Evolutionary conservation across 2,888 invertebrate genomes (phyloP).

Genomic region (Epirrhoe alternata): DNA sequence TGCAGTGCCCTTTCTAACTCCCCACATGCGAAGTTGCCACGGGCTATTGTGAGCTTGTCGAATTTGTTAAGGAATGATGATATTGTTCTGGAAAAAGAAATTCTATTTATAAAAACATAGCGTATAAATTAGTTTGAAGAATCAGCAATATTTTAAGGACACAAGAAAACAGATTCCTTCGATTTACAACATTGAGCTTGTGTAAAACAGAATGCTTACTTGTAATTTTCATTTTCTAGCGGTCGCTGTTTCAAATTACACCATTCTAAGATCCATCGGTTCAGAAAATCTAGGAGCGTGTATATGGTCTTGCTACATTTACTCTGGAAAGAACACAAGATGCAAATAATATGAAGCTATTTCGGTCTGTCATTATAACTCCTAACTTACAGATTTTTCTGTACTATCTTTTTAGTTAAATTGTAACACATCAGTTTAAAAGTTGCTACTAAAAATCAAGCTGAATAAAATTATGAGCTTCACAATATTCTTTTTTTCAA

Average conservation of each 20-base stretch:
- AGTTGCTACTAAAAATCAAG: too few species aligned
- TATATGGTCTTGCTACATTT: constrained; percentile 89
- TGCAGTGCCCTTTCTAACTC: constrained; percentile 91
- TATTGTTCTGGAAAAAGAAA: constrained; percentile 63
- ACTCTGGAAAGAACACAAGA: constrained; percentile 62
- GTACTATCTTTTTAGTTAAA: too few species aligned
- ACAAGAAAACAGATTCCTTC: not conserved
- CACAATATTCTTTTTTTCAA: too few species aligned
- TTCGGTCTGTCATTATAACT: not conserved
- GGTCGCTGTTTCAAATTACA: constrained; percentile 73
- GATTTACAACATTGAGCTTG: too few species aligned
- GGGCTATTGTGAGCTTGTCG: constrained; percentile 88
- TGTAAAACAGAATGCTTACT: constrained; percentile 54
- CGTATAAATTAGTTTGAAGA: not conserved
- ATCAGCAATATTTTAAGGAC: too few species aligned
- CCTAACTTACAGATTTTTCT: too few species aligned
- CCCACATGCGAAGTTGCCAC: constrained; percentile 90
- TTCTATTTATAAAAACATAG: not conserved
- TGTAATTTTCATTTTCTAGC: constrained; percentile 75
- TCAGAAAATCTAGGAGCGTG: constrained; percentile 90
- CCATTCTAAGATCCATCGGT: constrained; percentile 90
- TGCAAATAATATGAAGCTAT: not conserved
- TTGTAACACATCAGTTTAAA: too few species aligned
- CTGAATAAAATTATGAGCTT: too few species aligned
- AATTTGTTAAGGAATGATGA: constrained; percentile 77